phyloP scores from a whole-genome alignment of 2,113 vertebrate genomes.

The Eurypyga helias region DNA sequence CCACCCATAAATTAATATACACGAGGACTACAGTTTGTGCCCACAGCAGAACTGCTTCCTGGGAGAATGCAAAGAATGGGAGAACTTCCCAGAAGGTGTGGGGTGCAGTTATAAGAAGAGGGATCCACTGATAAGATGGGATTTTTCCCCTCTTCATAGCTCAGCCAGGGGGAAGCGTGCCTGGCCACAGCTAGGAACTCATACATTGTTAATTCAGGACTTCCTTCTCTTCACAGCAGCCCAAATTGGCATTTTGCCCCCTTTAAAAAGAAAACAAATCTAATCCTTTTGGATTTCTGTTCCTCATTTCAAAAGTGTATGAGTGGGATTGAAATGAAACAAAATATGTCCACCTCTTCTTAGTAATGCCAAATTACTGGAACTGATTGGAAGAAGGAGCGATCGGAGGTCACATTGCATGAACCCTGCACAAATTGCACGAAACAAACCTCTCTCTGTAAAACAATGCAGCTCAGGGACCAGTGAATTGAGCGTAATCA shows the following conservation, averaged over 20 bases:
- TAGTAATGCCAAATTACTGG: conserved; percentile 2
- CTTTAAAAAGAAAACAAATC: conserved; percentile 53
- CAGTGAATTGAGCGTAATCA: background rate
- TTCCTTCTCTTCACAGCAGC: conserved; percentile 40
- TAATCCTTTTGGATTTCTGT: conserved; percentile 52
- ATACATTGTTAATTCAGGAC: conserved; percentile 29
- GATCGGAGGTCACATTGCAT: background rate
- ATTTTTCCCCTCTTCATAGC: background rate
- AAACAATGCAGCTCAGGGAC: background rate
- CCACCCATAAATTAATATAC: background rate
- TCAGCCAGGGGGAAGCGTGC: background rate
- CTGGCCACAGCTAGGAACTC: background rate
- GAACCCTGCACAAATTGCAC: background rate
- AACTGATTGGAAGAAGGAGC: conserved; percentile 2
- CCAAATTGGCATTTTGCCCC: conserved; percentile 30
- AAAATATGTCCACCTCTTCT: conserved; percentile 49
- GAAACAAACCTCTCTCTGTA: background rate
- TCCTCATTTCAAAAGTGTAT: conserved; percentile 45
- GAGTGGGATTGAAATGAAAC: conserved; percentile 52
- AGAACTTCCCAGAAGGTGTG: background rate
- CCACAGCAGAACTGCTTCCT: background rate
- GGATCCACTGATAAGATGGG: background rate
- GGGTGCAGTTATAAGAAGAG: background rate
- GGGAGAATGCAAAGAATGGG: background rate
- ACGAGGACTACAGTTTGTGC: background rate